Conservation (phyloP, 2,113 vertebrate genomes). For the Addax nasomaculatus region DNA sequence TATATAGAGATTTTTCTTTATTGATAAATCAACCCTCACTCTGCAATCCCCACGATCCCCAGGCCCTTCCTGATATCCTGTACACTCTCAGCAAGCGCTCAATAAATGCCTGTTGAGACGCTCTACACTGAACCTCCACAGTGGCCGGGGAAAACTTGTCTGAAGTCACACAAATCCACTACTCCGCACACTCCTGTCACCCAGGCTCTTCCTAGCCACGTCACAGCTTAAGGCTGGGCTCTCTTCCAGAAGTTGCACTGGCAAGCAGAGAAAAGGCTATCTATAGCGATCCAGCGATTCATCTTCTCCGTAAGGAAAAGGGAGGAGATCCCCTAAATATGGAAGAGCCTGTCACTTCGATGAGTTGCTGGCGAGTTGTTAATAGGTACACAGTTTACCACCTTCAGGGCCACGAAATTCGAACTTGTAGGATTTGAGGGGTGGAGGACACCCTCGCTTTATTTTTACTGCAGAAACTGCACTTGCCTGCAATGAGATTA, state of each 20-base stretch:
- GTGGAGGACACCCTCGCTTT: neutral
- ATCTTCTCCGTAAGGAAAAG: neutral
- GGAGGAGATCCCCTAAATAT: neutral
- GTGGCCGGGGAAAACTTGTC: neutral
- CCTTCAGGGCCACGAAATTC: neutral
- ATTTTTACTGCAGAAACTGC: neutral
- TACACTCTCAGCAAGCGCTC: neutral
- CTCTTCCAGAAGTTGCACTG: neutral
- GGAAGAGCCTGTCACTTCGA: neutral
- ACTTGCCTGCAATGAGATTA: constrained; percentile 87
- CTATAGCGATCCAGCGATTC: neutral
- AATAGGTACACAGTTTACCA: neutral
- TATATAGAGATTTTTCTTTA: neutral
- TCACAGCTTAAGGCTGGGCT: neutral
- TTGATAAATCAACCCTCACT: neutral
- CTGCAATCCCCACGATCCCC: neutral
- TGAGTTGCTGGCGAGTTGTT: neutral
- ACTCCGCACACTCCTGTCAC: neutral
- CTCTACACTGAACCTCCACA: neutral
- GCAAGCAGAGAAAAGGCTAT: neutral
- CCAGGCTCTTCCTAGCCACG: neutral
- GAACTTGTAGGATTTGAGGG: neutral
- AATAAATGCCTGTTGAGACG: neutral
- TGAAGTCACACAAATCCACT: neutral
- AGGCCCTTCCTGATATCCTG: neutral